Conservation (phyloP, 2,888 invertebrate genomes). For the Tyria jacobaeae region DNA sequence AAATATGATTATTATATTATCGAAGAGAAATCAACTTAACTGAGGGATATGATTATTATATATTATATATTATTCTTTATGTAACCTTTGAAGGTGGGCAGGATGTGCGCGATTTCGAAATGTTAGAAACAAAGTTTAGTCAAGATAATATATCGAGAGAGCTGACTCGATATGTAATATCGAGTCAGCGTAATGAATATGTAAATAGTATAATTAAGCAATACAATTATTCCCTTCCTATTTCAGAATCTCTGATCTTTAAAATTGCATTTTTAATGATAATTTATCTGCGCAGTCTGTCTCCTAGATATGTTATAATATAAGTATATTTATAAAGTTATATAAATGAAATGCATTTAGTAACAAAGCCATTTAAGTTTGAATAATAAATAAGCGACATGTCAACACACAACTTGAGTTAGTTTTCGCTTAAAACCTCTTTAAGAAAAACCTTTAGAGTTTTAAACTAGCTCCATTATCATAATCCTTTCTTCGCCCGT, state of each 20-base stretch:
- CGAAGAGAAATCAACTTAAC: no score
- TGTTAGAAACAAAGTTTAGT: no score
- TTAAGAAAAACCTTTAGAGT: not conserved
- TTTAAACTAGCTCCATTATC: slow-evolving; percentile 6
- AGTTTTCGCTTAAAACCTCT: slow-evolving; percentile 10
- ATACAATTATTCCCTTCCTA: slow-evolving; percentile 23
- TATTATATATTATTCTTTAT: no score
- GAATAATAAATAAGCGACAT: not conserved
- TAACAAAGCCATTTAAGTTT: not conserved
- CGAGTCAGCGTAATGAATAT: slow-evolving; percentile 41
- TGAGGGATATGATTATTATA: no score
- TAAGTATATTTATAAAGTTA: no score
- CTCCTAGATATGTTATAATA: no score
- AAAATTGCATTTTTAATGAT: not conserved
- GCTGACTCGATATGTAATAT: slow-evolving; percentile 43
- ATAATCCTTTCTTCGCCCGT: slow-evolving; percentile 9
- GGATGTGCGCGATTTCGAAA: no score
- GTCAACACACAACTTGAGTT: slow-evolving; percentile 3
- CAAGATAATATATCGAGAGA: no score
- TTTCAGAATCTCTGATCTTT: not conserved
- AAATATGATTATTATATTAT: no score
- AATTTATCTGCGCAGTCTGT: not conserved
- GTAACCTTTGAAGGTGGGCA: no score
- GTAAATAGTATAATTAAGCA: slow-evolving; percentile 40
- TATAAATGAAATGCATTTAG: not conserved